Evolutionary conservation across 2,888 invertebrate genomes (phyloP).

Genomic region (Parthenolecanium corni): DNA sequence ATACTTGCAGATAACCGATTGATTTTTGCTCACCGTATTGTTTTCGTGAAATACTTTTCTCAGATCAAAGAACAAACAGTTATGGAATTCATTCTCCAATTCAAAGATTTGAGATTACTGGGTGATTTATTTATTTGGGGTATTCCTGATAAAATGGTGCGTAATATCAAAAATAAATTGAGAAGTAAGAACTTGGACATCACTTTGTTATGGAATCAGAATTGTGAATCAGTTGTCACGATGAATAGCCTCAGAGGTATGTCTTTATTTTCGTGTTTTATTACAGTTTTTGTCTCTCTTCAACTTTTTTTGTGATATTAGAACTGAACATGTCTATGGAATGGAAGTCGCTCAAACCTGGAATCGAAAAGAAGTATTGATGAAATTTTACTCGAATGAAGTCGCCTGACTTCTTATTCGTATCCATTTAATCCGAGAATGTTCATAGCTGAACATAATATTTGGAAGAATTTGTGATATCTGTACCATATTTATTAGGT

Average conservation of each 20-base stretch:
- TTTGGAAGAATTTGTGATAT: no score
- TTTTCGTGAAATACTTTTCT: background rate
- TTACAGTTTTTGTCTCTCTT: no score
- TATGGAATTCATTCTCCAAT: constrained; percentile 6
- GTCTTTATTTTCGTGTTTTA: background rate
- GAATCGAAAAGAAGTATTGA: no score
- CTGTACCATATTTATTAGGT: no score
- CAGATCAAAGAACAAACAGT: constrained; percentile 11
- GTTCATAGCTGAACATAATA: no score
- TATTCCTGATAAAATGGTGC: background rate
- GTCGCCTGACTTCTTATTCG: no score
- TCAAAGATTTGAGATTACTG: constrained; percentile 5
- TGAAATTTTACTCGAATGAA: no score
- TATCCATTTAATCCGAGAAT: no score
- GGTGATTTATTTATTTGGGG: constrained; percentile 14
- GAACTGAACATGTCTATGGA: no score
- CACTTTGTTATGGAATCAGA: background rate
- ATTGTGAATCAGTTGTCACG: constrained; percentile 5
- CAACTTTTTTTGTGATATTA: no score
- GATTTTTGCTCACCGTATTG: background rate
- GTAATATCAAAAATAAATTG: background rate
- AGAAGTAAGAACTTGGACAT: constrained; percentile 12
- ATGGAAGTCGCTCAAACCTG: no score
- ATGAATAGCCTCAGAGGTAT: constrained; percentile 20
- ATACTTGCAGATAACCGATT: background rate